Conservation (phyloP, 1,140 invertebrate species). For the Pseudomyrmex flavicornis region DNA sequence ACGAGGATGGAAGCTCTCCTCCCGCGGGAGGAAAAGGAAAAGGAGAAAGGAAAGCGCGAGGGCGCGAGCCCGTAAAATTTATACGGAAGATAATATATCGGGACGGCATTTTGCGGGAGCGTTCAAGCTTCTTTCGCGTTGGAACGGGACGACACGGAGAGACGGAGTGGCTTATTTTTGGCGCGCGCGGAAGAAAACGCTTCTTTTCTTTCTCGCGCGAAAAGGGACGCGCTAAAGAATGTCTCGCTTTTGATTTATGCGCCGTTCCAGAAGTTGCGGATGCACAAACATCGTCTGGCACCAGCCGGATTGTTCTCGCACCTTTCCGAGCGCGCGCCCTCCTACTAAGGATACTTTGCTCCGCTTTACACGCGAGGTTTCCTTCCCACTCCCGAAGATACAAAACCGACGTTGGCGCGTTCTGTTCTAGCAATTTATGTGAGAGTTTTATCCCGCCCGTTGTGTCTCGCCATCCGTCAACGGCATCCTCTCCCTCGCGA, state of each 20-base stretch:
- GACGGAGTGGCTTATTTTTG: conserved; percentile 75
- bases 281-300: conserved; percentile 68
- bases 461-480: conserved; percentile 28
- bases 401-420: conserved; percentile 56
- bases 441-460: conserved; percentile 55
- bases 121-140: conserved; percentile 8
- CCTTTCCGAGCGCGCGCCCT: conserved; percentile 29
- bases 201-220: neutral
- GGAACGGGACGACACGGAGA: neutral
- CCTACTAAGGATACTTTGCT: conserved; percentile 43
- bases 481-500: neutral
- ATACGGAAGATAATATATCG: conserved; percentile 61
- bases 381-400: conserved; percentile 29
- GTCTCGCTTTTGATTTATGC: conserved; percentile 77
- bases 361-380: neutral
- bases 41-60: conserved; percentile 39
- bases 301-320: conserved; percentile 63
- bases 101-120: conserved; percentile 42
- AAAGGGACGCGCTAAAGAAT: conserved; percentile 68
- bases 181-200: conserved; percentile 43
- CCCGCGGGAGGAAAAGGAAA: neutral
- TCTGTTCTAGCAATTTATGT: conserved; percentile 64
- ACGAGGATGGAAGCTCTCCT: no score
- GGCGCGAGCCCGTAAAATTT: conserved; percentile 45
- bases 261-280: conserved; percentile 65